Evolutionary conservation across 2,113 vertebrate genomes (phyloP).

Genomic region (Oreocharis arfaki): DNA sequence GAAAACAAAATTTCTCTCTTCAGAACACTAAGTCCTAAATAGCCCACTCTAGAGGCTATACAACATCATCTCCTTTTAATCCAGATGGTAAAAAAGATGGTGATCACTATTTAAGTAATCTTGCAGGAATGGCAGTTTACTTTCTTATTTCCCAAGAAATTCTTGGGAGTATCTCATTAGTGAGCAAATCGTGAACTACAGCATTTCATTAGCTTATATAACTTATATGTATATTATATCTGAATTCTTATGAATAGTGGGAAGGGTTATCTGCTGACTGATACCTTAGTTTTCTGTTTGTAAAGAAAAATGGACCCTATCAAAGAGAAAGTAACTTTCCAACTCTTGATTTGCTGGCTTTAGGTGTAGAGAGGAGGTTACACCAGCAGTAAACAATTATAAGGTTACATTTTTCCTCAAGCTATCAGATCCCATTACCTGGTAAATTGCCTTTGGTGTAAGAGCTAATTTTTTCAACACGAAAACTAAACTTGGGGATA

Average conservation of each 20-base stretch:
- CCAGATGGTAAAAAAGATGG: neutral
- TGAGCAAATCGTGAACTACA: neutral
- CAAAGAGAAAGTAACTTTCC: neutral
- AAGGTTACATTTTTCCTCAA: neutral
- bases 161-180: neutral
- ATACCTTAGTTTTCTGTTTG: neutral
- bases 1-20: neutral
- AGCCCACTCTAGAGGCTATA: neutral
- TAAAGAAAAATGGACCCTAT: neutral
- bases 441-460: neutral
- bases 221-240: neutral
- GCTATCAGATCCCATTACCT: neutral
- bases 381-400: neutral
- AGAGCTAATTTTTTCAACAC: neutral
- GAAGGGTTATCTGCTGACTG: neutral
- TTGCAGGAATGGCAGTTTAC: neutral
- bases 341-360: neutral
- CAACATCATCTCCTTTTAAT: neutral
- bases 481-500: neutral
- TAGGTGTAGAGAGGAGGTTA: neutral
- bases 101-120: neutral
- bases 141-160: neutral
- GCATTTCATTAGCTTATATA: neutral
- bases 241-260: neutral
- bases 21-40: neutral